These are phyloP conservation scores for Oryzaephilus surinamensis DNA, from an alignment of 1,140 invertebrate genomes.

Conservation along the genomic window DNA sequence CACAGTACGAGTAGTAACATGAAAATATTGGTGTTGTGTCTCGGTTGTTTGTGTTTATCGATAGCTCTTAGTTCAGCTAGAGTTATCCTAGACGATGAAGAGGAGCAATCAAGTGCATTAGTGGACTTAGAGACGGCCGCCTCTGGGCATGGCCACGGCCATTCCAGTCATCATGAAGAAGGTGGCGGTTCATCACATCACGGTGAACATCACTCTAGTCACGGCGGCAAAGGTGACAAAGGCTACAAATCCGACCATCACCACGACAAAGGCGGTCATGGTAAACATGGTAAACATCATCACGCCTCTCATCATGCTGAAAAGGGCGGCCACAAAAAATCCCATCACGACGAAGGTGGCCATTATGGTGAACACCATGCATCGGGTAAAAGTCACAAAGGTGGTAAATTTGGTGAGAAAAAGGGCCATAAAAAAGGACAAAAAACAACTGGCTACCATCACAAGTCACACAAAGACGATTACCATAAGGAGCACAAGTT, in stretches of 20 bases:
- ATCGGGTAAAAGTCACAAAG: conserved; percentile 62
- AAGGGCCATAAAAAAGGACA: conserved; percentile 58
- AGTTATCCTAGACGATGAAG: conserved; percentile 16
- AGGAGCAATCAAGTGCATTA: conserved; percentile 3
- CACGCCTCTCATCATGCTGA: conserved; percentile 60
- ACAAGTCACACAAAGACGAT: conserved; percentile 71
- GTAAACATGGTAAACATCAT: conserved; percentile 59
- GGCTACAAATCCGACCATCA: conserved; percentile 56
- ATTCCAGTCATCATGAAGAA: conserved; percentile 43
- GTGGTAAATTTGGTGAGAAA: conserved; percentile 56
- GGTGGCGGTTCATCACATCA: conserved; percentile 55
- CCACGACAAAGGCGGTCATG: conserved; percentile 56
- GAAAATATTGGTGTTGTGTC: conserved; percentile 25
- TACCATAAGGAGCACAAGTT: conserved; percentile 72
- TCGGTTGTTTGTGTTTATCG: conserved; percentile 21
- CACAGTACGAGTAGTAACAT: conserved; percentile 18
- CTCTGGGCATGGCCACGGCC: conserved; percentile 42
- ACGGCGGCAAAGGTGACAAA: conserved; percentile 56
- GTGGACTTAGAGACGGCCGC: conserved; percentile 38
- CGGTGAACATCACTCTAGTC: conserved; percentile 48
- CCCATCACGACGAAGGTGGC: conserved; percentile 59
- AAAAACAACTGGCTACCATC: conserved; percentile 61
- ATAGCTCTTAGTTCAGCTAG: conserved; percentile 16
- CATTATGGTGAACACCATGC: conserved; percentile 61
- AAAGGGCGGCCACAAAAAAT: conserved; percentile 62